These are phyloP conservation scores for Conus betulinus DNA, from an alignment of 1,140 invertebrate genomes.

Conservation along the genomic window DNA sequence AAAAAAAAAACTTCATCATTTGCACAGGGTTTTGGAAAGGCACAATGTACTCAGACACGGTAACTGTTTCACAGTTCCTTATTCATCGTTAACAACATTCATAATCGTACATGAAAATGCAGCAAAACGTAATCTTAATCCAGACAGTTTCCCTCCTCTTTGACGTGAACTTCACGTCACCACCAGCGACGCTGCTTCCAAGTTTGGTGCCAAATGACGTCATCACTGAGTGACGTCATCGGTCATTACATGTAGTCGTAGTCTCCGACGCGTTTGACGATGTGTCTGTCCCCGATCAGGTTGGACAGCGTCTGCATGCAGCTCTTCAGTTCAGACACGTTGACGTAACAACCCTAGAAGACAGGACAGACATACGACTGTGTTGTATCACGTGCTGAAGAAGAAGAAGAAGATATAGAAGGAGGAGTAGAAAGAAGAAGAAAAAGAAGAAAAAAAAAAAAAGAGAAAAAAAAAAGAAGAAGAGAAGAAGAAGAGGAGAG, in stretches of 20 bases:
- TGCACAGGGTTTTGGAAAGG: no score
- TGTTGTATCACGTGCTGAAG: background rate
- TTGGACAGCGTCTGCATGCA: conserved; percentile 12
- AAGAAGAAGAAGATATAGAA: background rate
- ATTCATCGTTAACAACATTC: no score
- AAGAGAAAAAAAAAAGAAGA: background rate
- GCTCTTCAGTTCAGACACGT: conserved; percentile 4
- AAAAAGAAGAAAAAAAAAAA: background rate
- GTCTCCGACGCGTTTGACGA: background rate
- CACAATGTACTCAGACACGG: no score
- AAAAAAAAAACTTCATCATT: no score
- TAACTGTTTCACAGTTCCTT: no score
- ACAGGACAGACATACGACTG: background rate
- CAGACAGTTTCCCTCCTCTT: no score
- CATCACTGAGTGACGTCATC: background rate
- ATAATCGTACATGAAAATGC: no score
- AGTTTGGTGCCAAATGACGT: background rate
- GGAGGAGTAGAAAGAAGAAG: background rate
- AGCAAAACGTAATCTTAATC: no score
- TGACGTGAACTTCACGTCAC: no score
- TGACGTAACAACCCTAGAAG: background rate
- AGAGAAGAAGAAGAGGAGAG: background rate
- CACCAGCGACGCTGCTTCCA: no score
- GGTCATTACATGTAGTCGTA: conserved; percentile 5
- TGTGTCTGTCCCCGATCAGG: background rate